Evolutionary conservation across 2,888 invertebrate genomes (phyloP), one percentile per base, ranked within the genome.

Genomic region (Syrista parreyssii): DNA sequence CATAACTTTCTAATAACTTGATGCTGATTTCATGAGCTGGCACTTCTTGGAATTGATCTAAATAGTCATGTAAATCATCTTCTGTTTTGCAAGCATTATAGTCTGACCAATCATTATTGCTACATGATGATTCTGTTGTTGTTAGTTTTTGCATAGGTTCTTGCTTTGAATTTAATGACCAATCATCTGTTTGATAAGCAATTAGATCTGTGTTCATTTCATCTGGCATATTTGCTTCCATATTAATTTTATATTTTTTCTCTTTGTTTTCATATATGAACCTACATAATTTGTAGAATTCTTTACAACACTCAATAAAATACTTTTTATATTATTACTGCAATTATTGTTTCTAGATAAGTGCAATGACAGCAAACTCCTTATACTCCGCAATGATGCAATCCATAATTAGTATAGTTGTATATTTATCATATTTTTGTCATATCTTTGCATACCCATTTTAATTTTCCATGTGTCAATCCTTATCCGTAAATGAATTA

Each of bases 1-100:
- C 55, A 75, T 81, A 75, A 15, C 73, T 79, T 30, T 82, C 82
- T 30, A 81, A 79, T 34, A 69, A 68, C 12, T 78, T 77, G 4
- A 23, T 12, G 31, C 74, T 30, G 71, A 78, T 36, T 11, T 77
- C 33, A 68, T 31, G 34, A 30, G 69, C 31, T 3, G 33, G 30
- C 11, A 75, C 75, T 78, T 68, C 75, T 68, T 75, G 71, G 15
- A 71, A 71, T 15, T 71, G 79, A 35, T 33, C 74, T 31, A 3
- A 74, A 32, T 12, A 36, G 68, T 73, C 68, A 32, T 40, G 74
- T 34, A 71, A 71, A 31, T 71, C 71, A 71, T 73, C 40, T 15
- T 78, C 68, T 76, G 76, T 74, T 9, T 55, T 31, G 68, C 55
- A 55, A 55, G 4, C 23, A 23, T 55, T 23, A 9, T 4, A 6